These are phyloP conservation scores for Moxostoma hubbsi DNA, from an alignment of 2,797 vertebrate genomes.

Conservation along the genomic window DNA sequence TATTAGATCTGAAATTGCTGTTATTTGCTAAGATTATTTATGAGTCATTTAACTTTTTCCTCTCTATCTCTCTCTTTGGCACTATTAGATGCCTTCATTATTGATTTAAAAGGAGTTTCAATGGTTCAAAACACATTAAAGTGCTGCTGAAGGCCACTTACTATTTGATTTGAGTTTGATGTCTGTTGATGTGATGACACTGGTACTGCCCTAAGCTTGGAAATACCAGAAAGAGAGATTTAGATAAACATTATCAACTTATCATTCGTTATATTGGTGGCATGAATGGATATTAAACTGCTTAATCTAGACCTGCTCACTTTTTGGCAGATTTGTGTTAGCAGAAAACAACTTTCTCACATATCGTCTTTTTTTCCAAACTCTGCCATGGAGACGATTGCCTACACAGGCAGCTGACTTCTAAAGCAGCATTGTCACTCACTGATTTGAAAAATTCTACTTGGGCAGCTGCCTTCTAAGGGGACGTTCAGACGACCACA, in stretches of 20 bases:
- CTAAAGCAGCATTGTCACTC: too few species aligned
- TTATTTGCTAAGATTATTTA: slow-evolving; percentile 80
- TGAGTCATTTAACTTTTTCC: slow-evolving; percentile 70
- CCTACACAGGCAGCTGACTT: too few species aligned
- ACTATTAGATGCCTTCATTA: slow-evolving; percentile 61
- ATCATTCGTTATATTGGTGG: not conserved
- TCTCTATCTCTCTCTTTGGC: slow-evolving; percentile 52
- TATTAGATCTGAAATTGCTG: slow-evolving; percentile 82
- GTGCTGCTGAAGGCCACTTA: slow-evolving; percentile 12
- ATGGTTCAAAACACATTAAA: slow-evolving; percentile 61
- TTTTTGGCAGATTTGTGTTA: too few species aligned
- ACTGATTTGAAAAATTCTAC: too few species aligned
- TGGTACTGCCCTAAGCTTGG: slow-evolving; percentile 4
- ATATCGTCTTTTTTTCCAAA: too few species aligned
- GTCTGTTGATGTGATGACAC: slow-evolving; percentile 34
- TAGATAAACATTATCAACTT: not conserved
- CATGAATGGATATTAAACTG: slow-evolving; percentile 5
- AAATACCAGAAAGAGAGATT: slow-evolving; percentile 7
- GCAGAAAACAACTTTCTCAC: not conserved
- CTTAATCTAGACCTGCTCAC: too few species aligned
- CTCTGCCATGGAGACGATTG: too few species aligned
- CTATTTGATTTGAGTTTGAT: slow-evolving; percentile 38
- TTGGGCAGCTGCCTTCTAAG: too few species aligned
- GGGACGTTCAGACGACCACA: too few species aligned
- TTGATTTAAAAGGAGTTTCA: slow-evolving; percentile 59